A percentile compares a stretch with the other conserved stretches of the same genome.
Evolutionary conservation across 2,797 vertebrate species (phyloP).

Genomic region (Oreochromis grahami): DNA sequence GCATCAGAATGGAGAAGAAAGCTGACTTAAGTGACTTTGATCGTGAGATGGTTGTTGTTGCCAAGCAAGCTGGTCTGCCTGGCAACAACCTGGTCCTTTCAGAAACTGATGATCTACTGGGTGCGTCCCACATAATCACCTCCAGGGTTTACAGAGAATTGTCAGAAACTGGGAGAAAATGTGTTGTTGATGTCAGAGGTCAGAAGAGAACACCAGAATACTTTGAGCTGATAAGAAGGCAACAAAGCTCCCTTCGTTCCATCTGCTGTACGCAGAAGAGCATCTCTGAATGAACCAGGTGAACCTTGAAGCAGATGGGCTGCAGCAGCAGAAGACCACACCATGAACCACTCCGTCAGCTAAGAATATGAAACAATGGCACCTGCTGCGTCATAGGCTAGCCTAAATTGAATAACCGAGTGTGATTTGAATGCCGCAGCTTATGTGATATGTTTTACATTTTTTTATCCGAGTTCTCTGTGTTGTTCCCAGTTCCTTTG

Average conservation of each 20-base stretch:
- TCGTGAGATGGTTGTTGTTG: neutral
- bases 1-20: neutral
- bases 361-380: neutral
- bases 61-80: neutral
- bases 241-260: neutral
- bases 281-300: neutral
- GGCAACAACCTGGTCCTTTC: neutral
- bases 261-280: neutral
- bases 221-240: neutral
- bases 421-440: neutral
- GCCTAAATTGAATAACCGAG: accelerated
- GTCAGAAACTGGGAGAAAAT: neutral
- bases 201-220: neutral
- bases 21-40: neutral
- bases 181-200: neutral
- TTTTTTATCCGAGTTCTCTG: accelerated
- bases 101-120: accelerated
- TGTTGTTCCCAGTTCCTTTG: neutral
- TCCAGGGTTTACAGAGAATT: neutral
- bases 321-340: neutral
- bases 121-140: neutral
- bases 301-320: neutral
- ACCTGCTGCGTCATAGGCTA: neutral
- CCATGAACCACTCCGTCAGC: neutral
- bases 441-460: neutral